Base-by-base conservation (phyloP, 2,113 vertebrate genomes). In the Melanerpes aurifrons region DNA sequence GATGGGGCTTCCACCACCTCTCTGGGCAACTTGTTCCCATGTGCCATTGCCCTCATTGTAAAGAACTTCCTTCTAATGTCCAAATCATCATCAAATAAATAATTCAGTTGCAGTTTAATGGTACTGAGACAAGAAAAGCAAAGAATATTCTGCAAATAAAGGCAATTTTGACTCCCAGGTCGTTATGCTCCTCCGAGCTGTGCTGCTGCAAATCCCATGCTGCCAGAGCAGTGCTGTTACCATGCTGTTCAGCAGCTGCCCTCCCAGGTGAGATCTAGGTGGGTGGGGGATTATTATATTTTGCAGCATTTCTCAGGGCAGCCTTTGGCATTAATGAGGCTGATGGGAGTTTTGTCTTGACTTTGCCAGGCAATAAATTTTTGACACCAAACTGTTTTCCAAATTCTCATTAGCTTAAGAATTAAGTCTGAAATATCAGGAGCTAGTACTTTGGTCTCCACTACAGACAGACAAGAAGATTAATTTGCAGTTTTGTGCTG, bases 231-330 rank as follows among this genome's bases (percentile, higher is more conserved):
- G 26, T 1, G 6, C 10, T 28, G 40, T 18, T n/a, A 20, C 17
- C 32, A 8, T 0, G 1, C 11, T 48, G 18, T 12, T 31, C 54
- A 66, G 35, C 10, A 4, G 1, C 6, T 82, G 54, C 9, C 35
- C 69, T 3, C 15, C 32, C 37, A 24, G 26, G 16, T 56, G 43
- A 62, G 17, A 54, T 35, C 63, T 14, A 69, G n/a, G 43, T 1
- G 4, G 7, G 11, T 28, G 7, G 75, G 40, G 43, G 58, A 37
- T 72, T n/a, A 50, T 10, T 53, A 31, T 19, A 57, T 84, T 81
- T 62, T 32, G 26, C 9, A 67, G 16, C 54, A 37, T 3, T 57
- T 48, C 7, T 77, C 31, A 53, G 35, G 50, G 66, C 21, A 76
- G 45, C 28, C 31, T 87, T 57, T 61, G 31, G 43, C 50, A 35